These are phyloP conservation scores for Nomada lathburiana DNA, from an alignment of 2,888 invertebrate genomes.

Conservation along the genomic window DNA sequence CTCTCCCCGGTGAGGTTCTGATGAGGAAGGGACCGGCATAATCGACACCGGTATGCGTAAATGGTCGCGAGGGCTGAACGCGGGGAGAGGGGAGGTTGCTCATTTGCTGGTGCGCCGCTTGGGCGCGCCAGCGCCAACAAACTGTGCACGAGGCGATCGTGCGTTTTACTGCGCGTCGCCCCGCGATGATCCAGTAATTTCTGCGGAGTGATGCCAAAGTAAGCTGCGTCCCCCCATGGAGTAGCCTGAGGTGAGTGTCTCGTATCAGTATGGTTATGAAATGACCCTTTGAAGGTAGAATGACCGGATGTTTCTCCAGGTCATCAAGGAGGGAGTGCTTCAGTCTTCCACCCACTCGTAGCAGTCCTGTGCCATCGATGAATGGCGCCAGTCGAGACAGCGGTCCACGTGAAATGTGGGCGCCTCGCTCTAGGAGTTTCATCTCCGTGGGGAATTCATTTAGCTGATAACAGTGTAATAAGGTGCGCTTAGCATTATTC, in stretches of 20 bases:
- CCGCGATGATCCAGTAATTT: not conserved
- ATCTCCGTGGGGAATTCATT: too few species aligned
- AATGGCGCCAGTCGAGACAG: too few species aligned
- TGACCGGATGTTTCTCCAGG: not conserved
- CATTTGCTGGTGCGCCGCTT: not conserved
- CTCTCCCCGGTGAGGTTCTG: not conserved
- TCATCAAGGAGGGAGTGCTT: too few species aligned
- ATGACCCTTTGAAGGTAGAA: not conserved
- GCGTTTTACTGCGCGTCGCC: not conserved
- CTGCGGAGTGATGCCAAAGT: not conserved
- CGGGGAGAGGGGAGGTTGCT: not conserved
- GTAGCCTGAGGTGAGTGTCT: not conserved
- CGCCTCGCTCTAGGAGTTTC: too few species aligned
- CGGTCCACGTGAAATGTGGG: too few species aligned
- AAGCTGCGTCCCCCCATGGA: not conserved
- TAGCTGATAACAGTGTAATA: too few species aligned
- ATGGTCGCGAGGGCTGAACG: not conserved
- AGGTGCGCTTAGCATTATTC: too few species aligned
- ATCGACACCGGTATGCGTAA: not conserved
- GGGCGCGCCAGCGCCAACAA: not conserved
- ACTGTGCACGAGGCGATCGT: not conserved
- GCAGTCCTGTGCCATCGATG: accelerated
- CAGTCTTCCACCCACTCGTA: too few species aligned
- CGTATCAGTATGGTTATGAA: not conserved
- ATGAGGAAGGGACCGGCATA: not conserved